A percentile compares a stretch with the other conserved stretches of the same genome.
These are phyloP conservation scores for Oegoconia quadripuncta DNA, from an alignment of 2,888 invertebrate species.

Conservation along the genomic window DNA sequence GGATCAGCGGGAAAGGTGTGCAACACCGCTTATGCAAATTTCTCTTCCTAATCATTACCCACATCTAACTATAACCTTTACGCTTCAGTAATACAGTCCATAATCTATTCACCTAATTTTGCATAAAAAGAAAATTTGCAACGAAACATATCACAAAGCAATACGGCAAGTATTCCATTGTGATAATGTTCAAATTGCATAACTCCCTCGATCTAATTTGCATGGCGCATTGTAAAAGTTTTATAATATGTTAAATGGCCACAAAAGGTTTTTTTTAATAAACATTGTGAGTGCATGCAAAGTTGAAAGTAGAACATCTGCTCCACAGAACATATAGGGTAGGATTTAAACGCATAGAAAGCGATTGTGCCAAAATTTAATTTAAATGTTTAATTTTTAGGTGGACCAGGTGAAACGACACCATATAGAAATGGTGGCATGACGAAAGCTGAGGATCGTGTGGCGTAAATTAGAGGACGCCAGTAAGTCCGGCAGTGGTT, in stretches of 20 bases:
- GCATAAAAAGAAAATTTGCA: constrained; percentile 51
- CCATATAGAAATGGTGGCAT: too few relatives aligned
- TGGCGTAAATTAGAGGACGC: too few relatives aligned
- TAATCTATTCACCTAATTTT: constrained; percentile 12
- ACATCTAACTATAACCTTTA: constrained; percentile 31
- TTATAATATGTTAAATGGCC: constrained; percentile 75
- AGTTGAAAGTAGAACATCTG: constrained; percentile 72
- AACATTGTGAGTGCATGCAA: constrained; percentile 62
- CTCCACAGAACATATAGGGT: constrained; percentile 34
- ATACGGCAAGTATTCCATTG: constrained; percentile 30
- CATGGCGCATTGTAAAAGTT: constrained; percentile 73
- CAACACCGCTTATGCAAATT: constrained; percentile 69
- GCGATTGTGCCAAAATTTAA: constrained; percentile 30
- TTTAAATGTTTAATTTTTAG: too few relatives aligned
- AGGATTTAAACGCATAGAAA: constrained; percentile 15
- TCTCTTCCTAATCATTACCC: constrained; percentile 29
- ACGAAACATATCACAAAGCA: constrained; percentile 28
- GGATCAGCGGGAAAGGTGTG: constrained; percentile 72
- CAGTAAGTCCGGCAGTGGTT: too few relatives aligned
- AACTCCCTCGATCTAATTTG: constrained; percentile 57
- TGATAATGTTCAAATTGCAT: constrained; percentile 40
- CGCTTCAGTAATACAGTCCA: constrained; percentile 19
- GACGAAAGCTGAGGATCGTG: too few relatives aligned
- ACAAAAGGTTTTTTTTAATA: constrained; percentile 76
- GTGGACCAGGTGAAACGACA: too few relatives aligned